Conservation (phyloP, 2,888 invertebrate species). For the Ectemnius cavifrons region DNA sequence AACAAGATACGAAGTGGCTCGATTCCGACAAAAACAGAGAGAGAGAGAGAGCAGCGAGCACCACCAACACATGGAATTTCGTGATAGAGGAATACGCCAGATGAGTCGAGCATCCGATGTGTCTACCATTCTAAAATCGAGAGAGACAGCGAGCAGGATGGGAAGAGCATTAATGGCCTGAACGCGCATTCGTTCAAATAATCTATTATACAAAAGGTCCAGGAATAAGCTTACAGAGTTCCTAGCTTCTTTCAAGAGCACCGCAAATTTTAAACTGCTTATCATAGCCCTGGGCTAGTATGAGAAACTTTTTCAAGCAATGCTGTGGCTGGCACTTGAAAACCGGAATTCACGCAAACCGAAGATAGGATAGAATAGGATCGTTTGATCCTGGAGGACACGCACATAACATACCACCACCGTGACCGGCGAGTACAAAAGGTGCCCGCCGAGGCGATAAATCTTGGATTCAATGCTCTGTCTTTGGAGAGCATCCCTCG, state of each 20-base stretch:
- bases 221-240: too few species aligned
- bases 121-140: too few species aligned
- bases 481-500: background rate
- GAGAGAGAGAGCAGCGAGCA: background rate
- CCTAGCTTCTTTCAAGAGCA: too few species aligned
- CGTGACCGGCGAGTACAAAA: slow-evolving; percentile 44
- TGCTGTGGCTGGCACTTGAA: slow-evolving; percentile 29
- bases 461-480: slow-evolving; percentile 17
- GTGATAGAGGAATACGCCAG: background rate
- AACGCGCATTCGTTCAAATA: too few species aligned
- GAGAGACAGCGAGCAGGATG: too few species aligned
- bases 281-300: slow-evolving; percentile 35
- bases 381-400: slow-evolving; percentile 26
- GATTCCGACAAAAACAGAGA: slow-evolving; percentile 2
- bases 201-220: too few species aligned
- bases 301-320: slow-evolving; percentile 49
- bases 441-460: slow-evolving; percentile 40
- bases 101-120: background rate
- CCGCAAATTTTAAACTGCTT: slow-evolving; percentile 1
- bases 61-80: background rate
- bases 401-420: background rate
- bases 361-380: slow-evolving; percentile 5
- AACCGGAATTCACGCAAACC: slow-evolving; percentile 39
- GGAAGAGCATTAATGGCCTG: too few species aligned
- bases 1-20: slow-evolving; percentile 10